These are phyloP conservation scores for Sinotaia quadrata DNA, from an alignment of 2,888 invertebrate genomes.

Conservation along the genomic window DNA sequence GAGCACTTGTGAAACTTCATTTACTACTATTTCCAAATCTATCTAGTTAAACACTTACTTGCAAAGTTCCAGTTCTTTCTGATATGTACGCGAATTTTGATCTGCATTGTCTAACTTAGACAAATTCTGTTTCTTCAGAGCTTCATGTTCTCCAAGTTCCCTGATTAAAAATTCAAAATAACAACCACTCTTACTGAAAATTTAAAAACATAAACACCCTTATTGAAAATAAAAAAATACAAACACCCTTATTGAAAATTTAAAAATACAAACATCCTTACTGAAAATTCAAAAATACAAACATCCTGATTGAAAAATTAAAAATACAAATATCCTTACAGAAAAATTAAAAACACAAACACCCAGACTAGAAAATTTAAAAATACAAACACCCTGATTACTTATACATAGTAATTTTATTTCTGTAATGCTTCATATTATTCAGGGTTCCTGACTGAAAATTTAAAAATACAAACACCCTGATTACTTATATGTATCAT, in stretches of 20 bases:
- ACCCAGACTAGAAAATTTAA: too few relatives aligned
- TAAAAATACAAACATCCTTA: constrained; percentile 75
- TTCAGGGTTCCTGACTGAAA: background rate
- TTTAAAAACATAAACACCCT: constrained; percentile 74
- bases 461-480: background rate
- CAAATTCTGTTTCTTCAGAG: constrained; percentile 68
- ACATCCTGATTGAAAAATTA: background rate
- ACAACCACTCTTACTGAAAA: background rate
- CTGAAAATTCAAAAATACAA: too few relatives aligned
- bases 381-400: too few relatives aligned
- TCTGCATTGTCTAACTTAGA: constrained; percentile 58
- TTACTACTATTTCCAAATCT: background rate
- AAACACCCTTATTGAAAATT: background rate
- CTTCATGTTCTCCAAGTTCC: constrained; percentile 77
- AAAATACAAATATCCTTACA: constrained; percentile 75
- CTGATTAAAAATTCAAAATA: too few relatives aligned
- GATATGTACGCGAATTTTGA: constrained; percentile 49
- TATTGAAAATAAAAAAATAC: too few relatives aligned
- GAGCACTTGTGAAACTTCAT: background rate
- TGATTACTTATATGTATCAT: too few relatives aligned
- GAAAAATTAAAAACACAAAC: too few relatives aligned
- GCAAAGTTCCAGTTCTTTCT: constrained; percentile 55
- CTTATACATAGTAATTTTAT: too few relatives aligned
- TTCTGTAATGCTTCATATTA: too few relatives aligned
- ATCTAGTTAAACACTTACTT: constrained; percentile 44